Evolutionary conservation across 2,797 vertebrate genomes (phyloP), one percentile per base, ranked within the genome.

Genomic region (Erpetoichthys calabaricus): DNA sequence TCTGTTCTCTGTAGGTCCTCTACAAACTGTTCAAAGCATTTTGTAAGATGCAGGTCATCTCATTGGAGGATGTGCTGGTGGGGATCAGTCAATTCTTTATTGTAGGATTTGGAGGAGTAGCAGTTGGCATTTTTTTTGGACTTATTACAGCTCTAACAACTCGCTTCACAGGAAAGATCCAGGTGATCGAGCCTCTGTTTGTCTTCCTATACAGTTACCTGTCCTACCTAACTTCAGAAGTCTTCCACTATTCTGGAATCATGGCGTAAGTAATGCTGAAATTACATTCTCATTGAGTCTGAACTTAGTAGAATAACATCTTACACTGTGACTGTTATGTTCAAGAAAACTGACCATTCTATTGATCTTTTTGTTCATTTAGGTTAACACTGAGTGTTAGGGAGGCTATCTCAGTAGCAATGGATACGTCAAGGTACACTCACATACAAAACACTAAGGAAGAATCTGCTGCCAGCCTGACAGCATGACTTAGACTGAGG

Each of bases 181-280:
- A 82, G 0, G 87, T 92, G 70, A 91, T 89, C 0, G 81, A 89
- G 42, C 84, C 87, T 0, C 82, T 90, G 42, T 93, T 90, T 2
- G 83, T 90, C 63, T 91, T 92, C 78, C 83, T 89, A 45, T 89
- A 89, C 66, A 90, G 86, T 59, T 92, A 91, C 56, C 67, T 92
- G 47, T 88, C 84, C 45, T 90, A 90, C 72, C 80, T 91, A 67
- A 91, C 84, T 0, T 88, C 83, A 0, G 88, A 91, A 65, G 91
- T 90, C 81, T 86, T 91, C 52, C 84, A 90, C 58, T 77, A 91
- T 50, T 91, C 87, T 0, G 86, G 83, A 0, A 89, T 88, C n/a
- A 79, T 86, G 73, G 86, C 81, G 77, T 91, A 74, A 88, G 85
- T 86, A n/a, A 55, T 6, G 7, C 41, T 5, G 45, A 44, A 8